Evolutionary conservation across 64 coral and sea anemone genomes (phyloP), one percentile per base, ranked within the genome.

Genomic region (Exaiptasia diaphana): DNA sequence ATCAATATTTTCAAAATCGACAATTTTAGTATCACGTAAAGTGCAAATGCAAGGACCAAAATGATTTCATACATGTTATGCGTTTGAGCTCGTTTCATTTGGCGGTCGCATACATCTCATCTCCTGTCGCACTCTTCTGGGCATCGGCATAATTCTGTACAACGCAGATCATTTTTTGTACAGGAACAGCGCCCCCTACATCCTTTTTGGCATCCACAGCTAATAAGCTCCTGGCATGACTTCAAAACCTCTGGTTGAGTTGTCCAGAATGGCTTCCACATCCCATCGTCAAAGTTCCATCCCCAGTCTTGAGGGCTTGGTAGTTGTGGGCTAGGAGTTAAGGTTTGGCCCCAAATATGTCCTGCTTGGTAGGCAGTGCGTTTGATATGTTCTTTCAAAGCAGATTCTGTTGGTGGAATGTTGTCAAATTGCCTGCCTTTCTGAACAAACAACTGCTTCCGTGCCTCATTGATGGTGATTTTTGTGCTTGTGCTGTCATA

Each of bases 401-500:
- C 81, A 39, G 29, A 64, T 72, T 67, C 53, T 26, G 65, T 53
- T 33, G 81, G 81, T 54, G 81, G 46, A 28, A 83, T 83, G 46
- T 32, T 36, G 44, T 83, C 81, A 58, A 83, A 83, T 29, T 83
- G 71, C 63, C 82, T 62, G 30, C 82, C 68, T 38, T 90, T 90
- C 80, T 90, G 59, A 40, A 61, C 48, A 90, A 83, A 83, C 79
- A 90, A 53, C 70, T 83, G 75, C 63, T 88, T 72, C 45, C 86
- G 26, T 33, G 86, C 74, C 56, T 54, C 41, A 46, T 88, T 80
- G n/a, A 79, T 64, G 0, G 23, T 10, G 38, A 52, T 36, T 40
- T 68, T 67, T 28, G 20, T 55, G 60, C 77, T 81, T 50, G 67
- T 74, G 13, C 76, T 28, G 49, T 90, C 77, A 35, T 74, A 90